Evolutionary conservation across 2,113 vertebrate genomes (phyloP), one percentile per base, ranked within the genome.

Genomic region (Calyptommatus sinebrachiatus): DNA sequence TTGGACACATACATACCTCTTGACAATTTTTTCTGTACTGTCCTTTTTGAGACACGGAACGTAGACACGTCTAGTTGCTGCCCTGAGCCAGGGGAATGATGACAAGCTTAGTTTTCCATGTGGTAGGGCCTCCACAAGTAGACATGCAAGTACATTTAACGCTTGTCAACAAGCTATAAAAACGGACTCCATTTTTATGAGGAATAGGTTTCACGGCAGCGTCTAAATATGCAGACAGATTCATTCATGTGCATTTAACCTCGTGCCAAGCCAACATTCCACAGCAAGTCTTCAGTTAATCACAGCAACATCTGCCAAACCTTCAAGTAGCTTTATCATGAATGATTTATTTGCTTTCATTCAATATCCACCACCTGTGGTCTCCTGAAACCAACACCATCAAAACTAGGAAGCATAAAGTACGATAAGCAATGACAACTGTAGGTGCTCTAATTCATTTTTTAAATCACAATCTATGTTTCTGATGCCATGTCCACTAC

Each of bases 231-330:
- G 86, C 87, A 91, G 92, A 89, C 90, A 91, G 88, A 92, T 91
- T 90, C 88, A 83, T 90, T 90, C 89, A 86, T 87, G 91, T 81
- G 83, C 81, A 71, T 87, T 81, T 83, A 88, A 78, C 88, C 84
- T 83, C 76, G 87, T 94, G 95, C 96, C 97, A 97, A 96, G 90
- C 91, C 93, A 89, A 86, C 93, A 94, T 96, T 94, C 93, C 94
- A 89, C 81, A 76, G 85, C 92, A 95, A 95, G 94, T 88, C 94
- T 96, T 91, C 87, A 90, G 92, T 95, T 97, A 95, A 95, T 93
- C 93, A 84, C 70, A 90, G 92, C 88, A 91, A 94, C 86, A 86
- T 86, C 92, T 96, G 94, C 95, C 93, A 94, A 93, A 90, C 90
- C 87, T 89, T 94, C 91, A 87, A 90, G 89, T 91, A 88, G 66